Evolutionary conservation across 2,888 invertebrate genomes (phyloP), one percentile per base, ranked within the genome.

Genomic region (Anticlea derivata): DNA sequence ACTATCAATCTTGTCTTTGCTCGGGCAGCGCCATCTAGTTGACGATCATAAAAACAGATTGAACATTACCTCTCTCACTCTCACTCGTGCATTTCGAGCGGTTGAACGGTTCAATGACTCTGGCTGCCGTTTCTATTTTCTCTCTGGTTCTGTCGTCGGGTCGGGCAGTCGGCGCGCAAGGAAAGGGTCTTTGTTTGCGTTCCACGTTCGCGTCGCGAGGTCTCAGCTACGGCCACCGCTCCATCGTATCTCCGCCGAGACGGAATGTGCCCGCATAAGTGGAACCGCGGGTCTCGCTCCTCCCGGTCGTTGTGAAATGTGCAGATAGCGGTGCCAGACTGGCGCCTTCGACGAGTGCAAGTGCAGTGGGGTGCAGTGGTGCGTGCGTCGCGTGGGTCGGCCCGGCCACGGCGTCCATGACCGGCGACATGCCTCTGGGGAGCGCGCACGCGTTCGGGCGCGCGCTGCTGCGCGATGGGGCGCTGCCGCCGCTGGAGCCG

Each of bases 141-240:
- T 90, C 89, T 91, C 86, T 89, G 89, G 88, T 88, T 76, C 79
- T 82, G 85, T 86, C 86, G 87, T 86, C 81, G 83, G 78, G 73
- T 60, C 57, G 47, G 53, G 20, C 58, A 43, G 54, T 83, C 80
- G 78, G 79, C 73, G 80, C 52, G 73, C 75, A 78, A 80, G 80
- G 83, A 82, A 86, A 83, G 82, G 80, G 86, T 84, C 89, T 90
- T 90, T 91, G 90, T 91, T 91, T 89, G 90, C 89, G 85, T 88
- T 87, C 86, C 82, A 83, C 88, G 85, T 88, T 86, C 85, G 86
- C 79, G 83, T 83, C 75, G 89, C 72, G 83, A 83, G 83, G 87
- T 86, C 78, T 79, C 73, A 80, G 78, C 78, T 72, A 79, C 78
- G 81, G 73, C 71, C 73, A 74, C 75, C 70, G 75, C 81, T 81